Base-by-base conservation (phyloP, 1,140 invertebrate genomes). In the silkworm (Bombyx mori) region DNA sequence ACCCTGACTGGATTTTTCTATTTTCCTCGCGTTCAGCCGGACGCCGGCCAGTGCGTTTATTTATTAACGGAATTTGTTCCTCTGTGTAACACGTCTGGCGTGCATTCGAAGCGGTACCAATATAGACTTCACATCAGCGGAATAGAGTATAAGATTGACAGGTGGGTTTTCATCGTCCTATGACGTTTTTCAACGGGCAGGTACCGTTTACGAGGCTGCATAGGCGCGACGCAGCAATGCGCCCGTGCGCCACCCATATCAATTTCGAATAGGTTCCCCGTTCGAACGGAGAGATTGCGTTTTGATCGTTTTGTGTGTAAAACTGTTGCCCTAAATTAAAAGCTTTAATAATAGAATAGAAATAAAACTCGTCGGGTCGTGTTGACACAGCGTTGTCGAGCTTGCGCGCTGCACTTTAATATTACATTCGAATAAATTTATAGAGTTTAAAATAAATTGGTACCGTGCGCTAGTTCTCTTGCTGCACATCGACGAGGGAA, bases 191-290 rank as follows among this genome's bases (percentile, higher is more conserved):
- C 48, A 53, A 42, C 69, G 75, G 46, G 67, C 68, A 56, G 54
- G 53, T 63, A 72, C 62, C 83, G 83, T 86, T 86, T 84, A 86
- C 81, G 81, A 80, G 77, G 69, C 74, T 73, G 77, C 74, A 80
- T 81, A 77, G 79, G 77, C 75, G 75, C 79, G 79, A 78, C 79
- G 78, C 71, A 68, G 76, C 77, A 71, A 69, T 77, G 77, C 77
- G 68, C 65, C 65, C 73, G 71, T 71, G 75, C 69, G 78, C 83
- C 77, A 81, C 82, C 83, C 82, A 85, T 86, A 86, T 86, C 82
- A 87, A 87, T 87, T 87, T 85, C 80, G 75, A 85, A 85, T 84
- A 82, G 80, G 82, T 83, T 83, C 79, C 77, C 79, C 79, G 83
- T 83, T 81, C 82, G 78, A 69, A 60, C 70, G 69, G 75, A 74